Evolutionary conservation across 2,113 vertebrate genomes (phyloP), one percentile per base, ranked within the genome.

Genomic region (Scophthalmus maximus): DNA sequence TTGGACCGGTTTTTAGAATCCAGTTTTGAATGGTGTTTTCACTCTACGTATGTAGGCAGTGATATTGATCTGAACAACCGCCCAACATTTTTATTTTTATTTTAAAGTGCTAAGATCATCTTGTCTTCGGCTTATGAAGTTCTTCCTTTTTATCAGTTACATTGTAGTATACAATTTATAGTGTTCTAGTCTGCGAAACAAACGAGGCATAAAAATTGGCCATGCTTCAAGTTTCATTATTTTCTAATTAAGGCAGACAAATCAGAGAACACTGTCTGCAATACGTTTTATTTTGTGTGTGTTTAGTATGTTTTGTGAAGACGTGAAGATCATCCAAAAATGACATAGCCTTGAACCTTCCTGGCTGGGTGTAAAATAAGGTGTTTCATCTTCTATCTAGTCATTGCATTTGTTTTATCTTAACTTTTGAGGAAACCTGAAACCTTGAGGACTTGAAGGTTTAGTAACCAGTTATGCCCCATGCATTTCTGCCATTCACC

Each of bases 1-100:
- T 67, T 8, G 1, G 73, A 66, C 74, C 46, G 32, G 65, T 64
- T 74, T 76, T 57, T 50, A 1, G 20, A 70, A 78, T 65, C 63
- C 42, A 57, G 25, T 55, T 69, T n/a, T 53, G 30, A 74, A 58
- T 56, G 2, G 51, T 34, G 18, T 49, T 61, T 79, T 67, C 15
- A 36, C 23, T 30, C 20, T 1, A 10, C 14, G 52, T 25, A 15
- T 23, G n/a, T 30, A 26, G 29, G 27, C 8, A 15, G 9, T n/a
- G 2, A 53, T 58, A n/a, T 65, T 9, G 12, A 36, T 58, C 26
- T 73, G 30, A 57, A 50, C 20, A 55, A 3, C 27, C 44, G 22
- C 12, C 0, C 15, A 25, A 8, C 25, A 1, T n/a, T 23, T 38
- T 61, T 11, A 17, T n/a, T 34, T 38, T 59, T n/a, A 23, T 32